Evolutionary conservation across 2,797 vertebrate genomes (phyloP).

Genomic region (Oophaga sylvatica): DNA sequence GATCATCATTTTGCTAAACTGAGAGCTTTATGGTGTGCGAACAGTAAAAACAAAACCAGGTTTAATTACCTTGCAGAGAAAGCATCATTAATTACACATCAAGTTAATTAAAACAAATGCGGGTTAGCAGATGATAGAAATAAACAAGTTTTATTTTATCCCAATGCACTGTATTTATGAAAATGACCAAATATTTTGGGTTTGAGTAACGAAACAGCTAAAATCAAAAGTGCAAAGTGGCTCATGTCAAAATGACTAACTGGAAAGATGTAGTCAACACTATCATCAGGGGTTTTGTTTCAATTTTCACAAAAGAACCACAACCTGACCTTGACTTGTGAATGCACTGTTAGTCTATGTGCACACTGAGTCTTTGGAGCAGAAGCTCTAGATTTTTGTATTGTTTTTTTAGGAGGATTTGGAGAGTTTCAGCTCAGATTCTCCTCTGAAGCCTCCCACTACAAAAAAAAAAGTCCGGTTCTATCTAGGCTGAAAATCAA

Average conservation of each 20-base stretch:
- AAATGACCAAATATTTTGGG: neutral
- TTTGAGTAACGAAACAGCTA: neutral
- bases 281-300: neutral
- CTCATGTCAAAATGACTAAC: neutral
- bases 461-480: too few relatives aligned
- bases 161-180: neutral
- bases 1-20: conserved; percentile 19
- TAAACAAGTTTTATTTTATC: neutral
- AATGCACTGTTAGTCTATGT: too few relatives aligned
- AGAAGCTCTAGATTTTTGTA: too few relatives aligned
- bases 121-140: neutral
- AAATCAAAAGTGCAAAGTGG: neutral
- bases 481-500: too few relatives aligned
- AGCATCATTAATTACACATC: conserved; percentile 25
- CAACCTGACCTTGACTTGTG: too few relatives aligned
- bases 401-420: too few relatives aligned
- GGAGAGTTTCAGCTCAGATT: too few relatives aligned
- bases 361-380: too few relatives aligned
- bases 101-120: conserved; percentile 19
- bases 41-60: conserved; percentile 18
- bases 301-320: neutral
- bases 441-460: too few relatives aligned
- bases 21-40: conserved; percentile 19
- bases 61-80: conserved; percentile 8
- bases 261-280: neutral